These are phyloP conservation scores for Marcusenius ussheri DNA, from an alignment of 2,113 vertebrate species.

Conservation along the genomic window DNA sequence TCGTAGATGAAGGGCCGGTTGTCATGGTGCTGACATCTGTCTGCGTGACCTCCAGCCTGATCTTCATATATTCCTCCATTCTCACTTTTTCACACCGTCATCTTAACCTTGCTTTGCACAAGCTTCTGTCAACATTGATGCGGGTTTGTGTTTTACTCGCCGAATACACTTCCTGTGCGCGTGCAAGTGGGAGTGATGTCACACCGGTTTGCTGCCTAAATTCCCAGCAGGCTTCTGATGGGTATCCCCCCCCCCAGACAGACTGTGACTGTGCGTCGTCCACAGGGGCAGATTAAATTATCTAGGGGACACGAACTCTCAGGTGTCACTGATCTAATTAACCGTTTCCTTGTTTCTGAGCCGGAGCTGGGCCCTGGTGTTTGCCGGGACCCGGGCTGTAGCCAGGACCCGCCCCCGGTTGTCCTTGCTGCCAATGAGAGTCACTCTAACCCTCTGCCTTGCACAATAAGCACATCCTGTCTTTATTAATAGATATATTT, in stretches of 20 bases:
- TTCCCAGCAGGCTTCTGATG: background rate
- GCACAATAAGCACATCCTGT: background rate
- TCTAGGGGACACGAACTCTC: background rate
- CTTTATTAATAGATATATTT: background rate
- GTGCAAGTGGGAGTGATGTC: background rate
- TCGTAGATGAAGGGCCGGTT: background rate
- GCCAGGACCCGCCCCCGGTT: background rate
- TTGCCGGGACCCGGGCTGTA: background rate
- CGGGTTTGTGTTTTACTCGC: background rate
- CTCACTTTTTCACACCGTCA: background rate
- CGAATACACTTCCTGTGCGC: too few species aligned
- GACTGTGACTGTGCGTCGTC: background rate
- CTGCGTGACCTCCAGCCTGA: background rate
- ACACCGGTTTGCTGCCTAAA: background rate
- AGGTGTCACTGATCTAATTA: background rate
- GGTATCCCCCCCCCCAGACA: background rate
- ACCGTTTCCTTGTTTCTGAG: background rate
- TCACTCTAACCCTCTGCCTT: background rate
- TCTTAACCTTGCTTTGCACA: background rate
- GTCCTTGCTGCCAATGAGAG: background rate
- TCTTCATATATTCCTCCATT: background rate
- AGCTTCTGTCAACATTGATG: background rate
- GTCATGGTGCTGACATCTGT: background rate
- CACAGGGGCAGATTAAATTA: background rate
- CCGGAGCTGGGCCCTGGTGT: background rate